Percentiles rank a stretch among this genome's conserved stretches.
phyloP scores from a whole-genome alignment of 1,140 invertebrate species.

The Rhopalosiphum padi region DNA sequence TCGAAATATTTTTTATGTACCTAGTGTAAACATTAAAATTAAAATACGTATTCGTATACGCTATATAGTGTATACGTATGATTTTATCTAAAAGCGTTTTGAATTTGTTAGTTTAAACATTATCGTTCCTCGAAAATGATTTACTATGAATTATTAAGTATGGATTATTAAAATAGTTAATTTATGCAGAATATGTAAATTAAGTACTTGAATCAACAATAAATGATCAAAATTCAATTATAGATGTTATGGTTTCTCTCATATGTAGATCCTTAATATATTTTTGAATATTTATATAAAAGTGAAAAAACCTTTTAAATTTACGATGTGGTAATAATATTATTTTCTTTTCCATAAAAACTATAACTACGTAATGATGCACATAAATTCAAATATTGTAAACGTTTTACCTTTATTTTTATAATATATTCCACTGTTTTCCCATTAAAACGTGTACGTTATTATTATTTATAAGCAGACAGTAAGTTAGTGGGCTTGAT shows the following conservation, averaged over 20 bases:
- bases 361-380: not conserved
- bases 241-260: not conserved
- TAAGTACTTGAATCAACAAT: not conserved
- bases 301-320: not conserved
- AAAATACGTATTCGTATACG: not conserved
- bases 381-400: conserved; percentile 16
- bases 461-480: conserved; percentile 5
- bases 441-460: not conserved
- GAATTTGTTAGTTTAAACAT: not conserved
- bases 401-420: not conserved
- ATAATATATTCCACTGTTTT: not conserved
- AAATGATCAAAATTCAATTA: not conserved
- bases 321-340: not conserved
- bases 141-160: not conserved
- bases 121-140: not conserved
- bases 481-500: not conserved
- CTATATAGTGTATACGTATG: not conserved
- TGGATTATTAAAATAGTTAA: not conserved
- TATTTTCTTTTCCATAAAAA: conserved; percentile 4
- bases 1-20: no score
- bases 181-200: not conserved
- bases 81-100: not conserved
- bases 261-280: not conserved
- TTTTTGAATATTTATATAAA: not conserved
- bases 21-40: no score